These are phyloP conservation scores for Philhelius pedissequus DNA, from an alignment of 2,888 invertebrate species.

Conservation along the genomic window DNA sequence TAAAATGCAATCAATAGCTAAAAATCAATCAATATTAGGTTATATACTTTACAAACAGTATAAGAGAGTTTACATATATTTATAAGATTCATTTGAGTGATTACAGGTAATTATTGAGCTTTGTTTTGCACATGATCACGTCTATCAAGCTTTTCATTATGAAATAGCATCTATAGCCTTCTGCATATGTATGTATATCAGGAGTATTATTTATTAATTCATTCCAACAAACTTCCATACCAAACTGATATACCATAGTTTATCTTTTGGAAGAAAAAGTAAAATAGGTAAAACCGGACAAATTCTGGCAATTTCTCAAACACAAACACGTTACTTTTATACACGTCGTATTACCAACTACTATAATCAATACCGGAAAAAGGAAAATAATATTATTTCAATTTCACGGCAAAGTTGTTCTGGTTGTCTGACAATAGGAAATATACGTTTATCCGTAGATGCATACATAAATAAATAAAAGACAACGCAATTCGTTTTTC, in stretches of 20 bases:
- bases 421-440: neutral
- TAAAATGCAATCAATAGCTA: neutral
- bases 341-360: neutral
- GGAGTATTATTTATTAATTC: neutral
- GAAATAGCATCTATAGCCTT: neutral
- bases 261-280: neutral
- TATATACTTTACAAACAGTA: neutral
- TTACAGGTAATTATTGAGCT: neutral
- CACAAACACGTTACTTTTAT: neutral
- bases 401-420: slow-evolving; percentile 2
- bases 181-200: neutral
- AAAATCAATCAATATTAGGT: neutral
- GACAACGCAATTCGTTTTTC: neutral
- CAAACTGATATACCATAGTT: neutral
- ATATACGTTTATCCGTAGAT: neutral
- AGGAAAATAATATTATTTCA: neutral
- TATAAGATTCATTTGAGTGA: neutral
- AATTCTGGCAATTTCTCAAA: neutral
- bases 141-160: neutral
- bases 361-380: neutral
- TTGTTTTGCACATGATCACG: neutral
- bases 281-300: neutral
- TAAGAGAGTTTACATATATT: neutral
- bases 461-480: neutral
- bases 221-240: neutral